Conservation (phyloP, 2,113 vertebrate species). For the Apus apus region DNA sequence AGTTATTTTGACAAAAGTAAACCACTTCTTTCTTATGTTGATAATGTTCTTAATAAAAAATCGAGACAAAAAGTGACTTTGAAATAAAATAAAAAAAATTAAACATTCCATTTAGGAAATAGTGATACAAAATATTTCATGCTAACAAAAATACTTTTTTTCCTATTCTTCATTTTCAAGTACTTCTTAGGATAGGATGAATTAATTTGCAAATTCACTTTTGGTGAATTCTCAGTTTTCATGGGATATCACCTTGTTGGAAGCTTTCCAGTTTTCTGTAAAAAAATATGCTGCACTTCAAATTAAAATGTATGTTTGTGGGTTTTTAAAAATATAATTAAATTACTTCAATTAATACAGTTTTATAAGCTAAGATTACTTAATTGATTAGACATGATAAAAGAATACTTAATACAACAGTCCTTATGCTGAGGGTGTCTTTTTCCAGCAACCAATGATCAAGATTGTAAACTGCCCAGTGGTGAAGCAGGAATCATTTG, state of each 20-base stretch:
- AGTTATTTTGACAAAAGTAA: constrained; percentile 8
- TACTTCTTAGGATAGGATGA: neutral
- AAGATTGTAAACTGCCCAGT: constrained; percentile 86
- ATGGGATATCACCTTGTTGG: neutral
- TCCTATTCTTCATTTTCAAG: neutral
- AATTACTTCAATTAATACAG: neutral
- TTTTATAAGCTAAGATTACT: neutral
- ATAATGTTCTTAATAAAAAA: neutral
- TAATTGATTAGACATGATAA: neutral
- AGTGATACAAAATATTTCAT: neutral
- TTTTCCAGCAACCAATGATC: constrained; percentile 74
- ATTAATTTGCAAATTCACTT: neutral
- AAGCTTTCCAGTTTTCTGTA: neutral
- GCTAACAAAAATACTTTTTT: neutral
- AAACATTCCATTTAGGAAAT: neutral
- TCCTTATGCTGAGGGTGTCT: neutral
- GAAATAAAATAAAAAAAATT: neutral
- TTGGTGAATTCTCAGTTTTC: neutral
- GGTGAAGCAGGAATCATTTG: constrained; percentile 97
- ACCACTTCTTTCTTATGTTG: neutral
- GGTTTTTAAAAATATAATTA: neutral
- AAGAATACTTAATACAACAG: neutral
- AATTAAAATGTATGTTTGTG: neutral
- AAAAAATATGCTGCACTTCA: neutral
- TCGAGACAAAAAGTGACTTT: neutral